Evolutionary conservation across 1,140 invertebrate species (phyloP).

Genomic region (Sycophaga agraensis): DNA sequence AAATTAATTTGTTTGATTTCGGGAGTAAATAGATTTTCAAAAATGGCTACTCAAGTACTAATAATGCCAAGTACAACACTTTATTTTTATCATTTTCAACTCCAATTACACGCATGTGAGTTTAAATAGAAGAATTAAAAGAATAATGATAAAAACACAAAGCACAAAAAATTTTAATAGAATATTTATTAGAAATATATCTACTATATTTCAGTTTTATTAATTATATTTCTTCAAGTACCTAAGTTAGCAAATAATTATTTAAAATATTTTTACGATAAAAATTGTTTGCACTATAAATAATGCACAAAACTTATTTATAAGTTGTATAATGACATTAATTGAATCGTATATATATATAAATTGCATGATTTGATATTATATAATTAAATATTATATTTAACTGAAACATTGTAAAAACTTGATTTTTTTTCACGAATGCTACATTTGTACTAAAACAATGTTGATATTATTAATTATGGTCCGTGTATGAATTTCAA

Average conservation of each 20-base stretch:
- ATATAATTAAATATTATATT: not conserved
- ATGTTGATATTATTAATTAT: not conserved
- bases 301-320: constrained; percentile 26
- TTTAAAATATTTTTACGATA: constrained; percentile 18
- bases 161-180: not conserved
- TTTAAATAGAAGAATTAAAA: too few relatives aligned
- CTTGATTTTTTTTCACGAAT: not conserved
- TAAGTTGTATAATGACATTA: constrained; percentile 17
- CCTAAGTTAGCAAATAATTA: constrained; percentile 3
- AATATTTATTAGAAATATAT: not conserved
- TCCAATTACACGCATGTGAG: too few relatives aligned
- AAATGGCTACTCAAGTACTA: constrained; percentile 3
- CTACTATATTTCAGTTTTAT: constrained; percentile 5
- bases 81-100: too few relatives aligned
- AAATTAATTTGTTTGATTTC: not conserved
- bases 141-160: too few relatives aligned
- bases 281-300: constrained; percentile 27
- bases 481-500: not conserved
- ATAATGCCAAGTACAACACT: constrained; percentile 7
- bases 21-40: constrained; percentile 4
- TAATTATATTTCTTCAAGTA: not conserved
- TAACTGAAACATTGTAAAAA: not conserved
- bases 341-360: constrained; percentile 24
- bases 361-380: not conserved
- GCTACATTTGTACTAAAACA: not conserved